Evolutionary conservation across 1,140 invertebrate genomes (phyloP).

Genomic region (Aradophagus sp.): DNA sequence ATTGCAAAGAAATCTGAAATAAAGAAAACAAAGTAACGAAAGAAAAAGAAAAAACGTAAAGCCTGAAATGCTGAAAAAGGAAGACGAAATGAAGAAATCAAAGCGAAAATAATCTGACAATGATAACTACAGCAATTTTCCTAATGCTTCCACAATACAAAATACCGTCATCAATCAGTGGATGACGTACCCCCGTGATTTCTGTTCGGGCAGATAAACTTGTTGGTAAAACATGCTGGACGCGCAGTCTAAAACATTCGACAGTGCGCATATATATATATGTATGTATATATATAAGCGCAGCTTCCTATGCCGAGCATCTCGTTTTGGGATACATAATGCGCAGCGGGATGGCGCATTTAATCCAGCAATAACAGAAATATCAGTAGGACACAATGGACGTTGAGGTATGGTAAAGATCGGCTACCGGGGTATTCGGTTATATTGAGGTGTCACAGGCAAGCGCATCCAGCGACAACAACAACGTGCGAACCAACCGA

Average conservation of each 20-base stretch:
- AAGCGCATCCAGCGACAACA: conserved; percentile 61
- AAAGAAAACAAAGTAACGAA: neutral
- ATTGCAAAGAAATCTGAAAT: neutral
- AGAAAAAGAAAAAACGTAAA: neutral
- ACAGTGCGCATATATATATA: conserved; percentile 19
- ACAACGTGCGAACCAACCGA: conserved; percentile 73
- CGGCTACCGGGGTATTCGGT: conserved; percentile 56
- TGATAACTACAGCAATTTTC: conserved; percentile 50
- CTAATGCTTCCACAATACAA: conserved; percentile 48
- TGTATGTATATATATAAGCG: neutral
- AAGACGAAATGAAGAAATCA: conserved; percentile 43
- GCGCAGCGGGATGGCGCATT: conserved; percentile 54
- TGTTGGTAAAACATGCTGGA: conserved; percentile 54
- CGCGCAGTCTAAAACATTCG: conserved; percentile 50
- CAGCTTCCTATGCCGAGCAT: conserved; percentile 9
- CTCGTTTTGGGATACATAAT: conserved; percentile 43
- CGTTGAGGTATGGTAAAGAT: conserved; percentile 56
- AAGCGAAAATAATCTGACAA: conserved; percentile 42
- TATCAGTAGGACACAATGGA: conserved; percentile 66
- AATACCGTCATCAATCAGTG: conserved; percentile 48
- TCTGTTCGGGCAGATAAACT: conserved; percentile 38
- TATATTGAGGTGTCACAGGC: conserved; percentile 70
- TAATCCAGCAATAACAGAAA: conserved; percentile 71
- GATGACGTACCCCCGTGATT: conserved; percentile 45
- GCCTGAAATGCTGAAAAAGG: neutral